Conservation (phyloP, 35 echinoderm and acorn worm species). For the Apostichopus californicus region DNA sequence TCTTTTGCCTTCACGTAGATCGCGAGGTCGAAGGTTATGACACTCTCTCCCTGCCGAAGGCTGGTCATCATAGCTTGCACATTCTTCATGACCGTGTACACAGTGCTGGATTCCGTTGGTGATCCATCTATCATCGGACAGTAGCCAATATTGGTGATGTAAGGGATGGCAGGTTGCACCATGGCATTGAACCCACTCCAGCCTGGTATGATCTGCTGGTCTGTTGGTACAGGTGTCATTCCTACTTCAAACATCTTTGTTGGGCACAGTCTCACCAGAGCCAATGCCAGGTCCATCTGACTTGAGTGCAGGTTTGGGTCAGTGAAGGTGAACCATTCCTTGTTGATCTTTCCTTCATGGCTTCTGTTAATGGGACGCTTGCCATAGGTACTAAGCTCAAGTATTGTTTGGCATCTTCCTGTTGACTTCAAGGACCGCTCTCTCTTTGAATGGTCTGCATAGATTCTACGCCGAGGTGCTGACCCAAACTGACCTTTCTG, state of each 20-base stretch:
- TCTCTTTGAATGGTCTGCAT: constrained; percentile 46
- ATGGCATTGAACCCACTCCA: constrained; percentile 44
- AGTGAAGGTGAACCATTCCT: constrained; percentile 37
- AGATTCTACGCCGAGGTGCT: background rate
- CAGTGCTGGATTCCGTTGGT: constrained; percentile 32
- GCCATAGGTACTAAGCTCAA: constrained; percentile 45
- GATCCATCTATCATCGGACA: constrained; percentile 53
- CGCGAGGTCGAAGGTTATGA: constrained; percentile 44
- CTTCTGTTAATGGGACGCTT: constrained; percentile 1
- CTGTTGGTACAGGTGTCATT: constrained; percentile 6
- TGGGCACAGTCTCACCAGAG: constrained; percentile 10
- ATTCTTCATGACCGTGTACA: constrained; percentile 48
- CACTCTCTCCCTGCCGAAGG: constrained; percentile 30
- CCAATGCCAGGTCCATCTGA: constrained; percentile 26
- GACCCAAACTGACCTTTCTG: constrained; percentile 42
- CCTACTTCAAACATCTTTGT: constrained; percentile 37
- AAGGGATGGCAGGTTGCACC: background rate
- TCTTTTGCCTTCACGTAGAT: constrained; percentile 39
- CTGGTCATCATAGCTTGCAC: constrained; percentile 50
- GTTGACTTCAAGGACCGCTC: background rate
- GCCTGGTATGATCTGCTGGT: background rate
- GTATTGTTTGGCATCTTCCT: constrained; percentile 12
- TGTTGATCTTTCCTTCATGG: constrained; percentile 31
- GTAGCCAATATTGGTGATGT: constrained; percentile 15
- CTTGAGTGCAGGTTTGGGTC: background rate